Base-by-base conservation (phyloP, 2,113 vertebrate species). In the Castor canadensis region DNA sequence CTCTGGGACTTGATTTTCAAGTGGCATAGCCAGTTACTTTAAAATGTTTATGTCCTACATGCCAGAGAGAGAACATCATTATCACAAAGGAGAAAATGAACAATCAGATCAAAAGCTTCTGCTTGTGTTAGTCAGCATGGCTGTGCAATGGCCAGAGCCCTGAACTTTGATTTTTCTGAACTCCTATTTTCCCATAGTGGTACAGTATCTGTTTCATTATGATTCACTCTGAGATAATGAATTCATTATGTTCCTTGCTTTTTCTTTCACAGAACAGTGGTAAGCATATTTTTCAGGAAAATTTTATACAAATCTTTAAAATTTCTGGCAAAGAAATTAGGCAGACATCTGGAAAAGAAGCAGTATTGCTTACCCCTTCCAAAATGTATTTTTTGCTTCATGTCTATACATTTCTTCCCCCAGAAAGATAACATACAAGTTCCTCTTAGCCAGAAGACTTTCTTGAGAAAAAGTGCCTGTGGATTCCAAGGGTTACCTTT, bases 331-430 rank as follows among this genome's bases (percentile, higher is more conserved):
- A 79, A 76, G 26, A 97, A 96, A 93, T 91, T 82, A 96, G 77
- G 49, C 35, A 95, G 97, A 94, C 84, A 86, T 94, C 93, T 49
- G 76, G 95, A 77, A 96, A 95, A 96, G 47, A 97, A 94, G 35
- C 49, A 87, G 54, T 0, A 26, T 75, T 86, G 26, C 93, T 84
- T 86, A 90, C 38, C 9, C 82, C 83, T 93, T 66, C 62, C 64
- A 89, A 93, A 92, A 80, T 56, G 45, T 93, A 75, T 35, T 77
- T 40, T 60, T 83, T 94, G 56, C 76, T 96, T 93, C 76, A 52
- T 76, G 58, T 89, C 94, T 96, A 12, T 52, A 13, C 20, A 95
- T 85, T 66, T 87, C 90, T 67, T 35, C 30, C 32, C 12, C 58
- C 54, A 66, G n/a, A 89, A 82, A 96, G 89, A 79, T 80, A 89